A percentile compares a stretch with the other conserved stretches of the same genome.
Evolutionary conservation across 2,888 invertebrate species (phyloP).

Genomic region (Epistrophe grossulariae): DNA sequence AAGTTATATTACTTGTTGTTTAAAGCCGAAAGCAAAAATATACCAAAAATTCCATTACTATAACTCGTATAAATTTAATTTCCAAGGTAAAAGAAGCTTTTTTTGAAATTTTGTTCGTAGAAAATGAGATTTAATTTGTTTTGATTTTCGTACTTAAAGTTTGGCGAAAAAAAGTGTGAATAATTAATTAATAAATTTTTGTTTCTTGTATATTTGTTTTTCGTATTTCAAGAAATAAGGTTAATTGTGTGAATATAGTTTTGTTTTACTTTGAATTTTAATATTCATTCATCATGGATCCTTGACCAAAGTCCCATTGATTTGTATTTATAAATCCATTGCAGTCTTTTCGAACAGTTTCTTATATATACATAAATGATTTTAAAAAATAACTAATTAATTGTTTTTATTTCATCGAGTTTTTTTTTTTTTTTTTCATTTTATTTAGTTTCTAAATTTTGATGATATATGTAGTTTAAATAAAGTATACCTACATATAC

Average conservation of each 20-base stretch:
- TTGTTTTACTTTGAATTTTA: conserved; percentile 43
- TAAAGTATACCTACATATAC: neutral
- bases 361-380: neutral
- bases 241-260: conserved; percentile 73
- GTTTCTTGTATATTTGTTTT: conserved; percentile 11
- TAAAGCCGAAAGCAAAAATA: conserved; percentile 49
- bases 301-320: conserved; percentile 6
- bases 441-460: neutral
- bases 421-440: neutral
- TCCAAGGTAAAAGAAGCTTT: conserved; percentile 70
- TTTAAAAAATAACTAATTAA: neutral
- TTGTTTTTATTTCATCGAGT: conserved; percentile 16
- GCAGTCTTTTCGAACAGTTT: conserved; percentile 9
- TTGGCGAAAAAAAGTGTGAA: conserved; percentile 46
- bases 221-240: conserved; percentile 25
- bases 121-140: conserved; percentile 18
- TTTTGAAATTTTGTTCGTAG: conserved; percentile 57
- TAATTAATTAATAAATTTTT: conserved; percentile 17
- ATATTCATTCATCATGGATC: conserved; percentile 36
- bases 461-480: neutral
- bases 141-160: conserved; percentile 13
- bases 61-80: conserved; percentile 52
- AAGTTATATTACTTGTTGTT: conserved; percentile 61
- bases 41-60: conserved; percentile 53
- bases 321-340: neutral